Percentiles rank a stretch among this genome's conserved stretches.
These are phyloP conservation scores for Falco concolor DNA, from an alignment of 2,797 vertebrate genomes.

Conservation along the genomic window DNA sequence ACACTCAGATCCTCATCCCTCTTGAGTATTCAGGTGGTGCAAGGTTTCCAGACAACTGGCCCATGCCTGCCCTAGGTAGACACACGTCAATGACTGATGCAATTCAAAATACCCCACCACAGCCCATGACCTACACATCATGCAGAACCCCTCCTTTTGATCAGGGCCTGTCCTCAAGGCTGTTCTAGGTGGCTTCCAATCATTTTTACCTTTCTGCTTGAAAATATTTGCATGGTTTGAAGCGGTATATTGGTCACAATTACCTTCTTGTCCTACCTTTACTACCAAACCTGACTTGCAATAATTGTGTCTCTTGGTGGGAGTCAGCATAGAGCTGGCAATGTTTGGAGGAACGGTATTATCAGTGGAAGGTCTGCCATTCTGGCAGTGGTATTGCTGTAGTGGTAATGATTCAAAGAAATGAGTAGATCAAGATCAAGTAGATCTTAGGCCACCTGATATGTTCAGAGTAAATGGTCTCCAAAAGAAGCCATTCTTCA, in stretches of 20 bases:
- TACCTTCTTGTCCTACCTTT: not conserved
- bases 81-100: not conserved
- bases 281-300: not conserved
- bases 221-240: not conserved
- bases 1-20: not conserved
- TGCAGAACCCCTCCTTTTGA: not conserved
- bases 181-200: not conserved
- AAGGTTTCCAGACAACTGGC: not conserved
- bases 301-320: not conserved
- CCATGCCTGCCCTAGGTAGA: not conserved
- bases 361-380: not conserved
- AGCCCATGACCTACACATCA: too few species aligned
- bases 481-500: not conserved
- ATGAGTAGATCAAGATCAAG: not conserved
- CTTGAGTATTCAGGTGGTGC: not conserved
- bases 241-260: not conserved
- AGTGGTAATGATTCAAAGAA: not conserved
- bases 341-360: not conserved
- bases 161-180: not conserved
- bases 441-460: not conserved
- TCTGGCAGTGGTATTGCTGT: not conserved
- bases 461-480: not conserved
- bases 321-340: not conserved
- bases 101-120: not conserved
- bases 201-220: not conserved